A percentile compares a stretch with the other conserved stretches of the same genome.
These are phyloP conservation scores for Aselliscus stoliczkanus DNA, from an alignment of 2,797 vertebrate genomes.

Conservation along the genomic window DNA sequence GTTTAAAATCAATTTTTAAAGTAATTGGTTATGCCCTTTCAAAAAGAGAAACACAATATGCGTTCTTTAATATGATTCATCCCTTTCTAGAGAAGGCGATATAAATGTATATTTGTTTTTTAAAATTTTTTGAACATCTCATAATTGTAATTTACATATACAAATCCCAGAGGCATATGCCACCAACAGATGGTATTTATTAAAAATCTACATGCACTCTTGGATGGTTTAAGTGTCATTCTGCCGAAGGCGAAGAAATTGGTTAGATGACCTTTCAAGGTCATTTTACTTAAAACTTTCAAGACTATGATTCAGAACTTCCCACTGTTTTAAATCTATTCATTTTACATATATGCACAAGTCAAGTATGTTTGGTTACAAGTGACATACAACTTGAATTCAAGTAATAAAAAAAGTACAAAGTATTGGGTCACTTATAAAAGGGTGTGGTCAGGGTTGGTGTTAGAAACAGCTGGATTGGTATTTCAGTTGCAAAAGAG, in stretches of 20 bases:
- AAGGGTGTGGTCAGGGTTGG: neutral
- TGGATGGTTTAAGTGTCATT: conserved; percentile 29
- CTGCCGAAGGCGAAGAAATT: conserved; percentile 39
- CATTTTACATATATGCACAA: neutral
- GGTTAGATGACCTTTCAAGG: conserved; percentile 13
- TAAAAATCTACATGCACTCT: conserved; percentile 56
- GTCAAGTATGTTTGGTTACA: neutral
- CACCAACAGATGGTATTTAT: conserved; percentile 63
- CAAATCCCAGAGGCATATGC: conserved; percentile 45
- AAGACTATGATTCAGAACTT: neutral
- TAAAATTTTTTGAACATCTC: neutral
- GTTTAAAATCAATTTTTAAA: conserved; percentile 31
- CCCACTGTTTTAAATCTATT: neutral
- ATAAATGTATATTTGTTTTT: conserved; percentile 9
- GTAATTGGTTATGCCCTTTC: conserved; percentile 41
- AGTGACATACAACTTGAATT: neutral
- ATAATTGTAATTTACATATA: conserved; percentile 59
- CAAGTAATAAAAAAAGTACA: neutral
- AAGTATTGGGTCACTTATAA: neutral
- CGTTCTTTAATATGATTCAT: conserved; percentile 28
- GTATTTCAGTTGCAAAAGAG: neutral
- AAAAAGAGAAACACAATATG: conserved; percentile 31
- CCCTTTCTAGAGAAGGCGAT: neutral
- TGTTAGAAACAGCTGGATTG: neutral
- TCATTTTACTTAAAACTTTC: conserved; percentile 1